Evolutionary conservation across 2,888 invertebrate species (phyloP), one percentile per base, ranked within the genome.

Genomic region (Agrotis ipsilon): DNA sequence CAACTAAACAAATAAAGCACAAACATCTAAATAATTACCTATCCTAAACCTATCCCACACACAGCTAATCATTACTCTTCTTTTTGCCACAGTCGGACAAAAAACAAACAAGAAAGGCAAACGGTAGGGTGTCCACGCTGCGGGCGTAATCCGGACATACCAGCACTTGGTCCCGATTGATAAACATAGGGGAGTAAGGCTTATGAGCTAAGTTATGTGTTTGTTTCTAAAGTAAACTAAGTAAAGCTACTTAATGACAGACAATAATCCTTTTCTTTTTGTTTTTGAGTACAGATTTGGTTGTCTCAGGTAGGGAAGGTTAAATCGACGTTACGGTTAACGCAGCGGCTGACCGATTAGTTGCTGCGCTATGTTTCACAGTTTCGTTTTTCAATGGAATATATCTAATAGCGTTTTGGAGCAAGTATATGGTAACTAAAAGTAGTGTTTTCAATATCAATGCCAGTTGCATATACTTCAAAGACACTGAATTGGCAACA

Each of bases 91-190:
- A 66, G 65, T 72, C 61, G 68, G 76, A 55, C 72, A 74, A 83
- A 82, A 82, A 80, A 79, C 77, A 82, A 79, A 82, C 75, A 73
- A 72, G 69, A 77, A 82, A 75, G 65, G 65, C 79, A 78, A 82
- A 83, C 71, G 61, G 75, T 81, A 80, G 86, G 81, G 82, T 73
- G 80, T 65, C 75, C 73, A 63, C 49, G 70, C 77, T 83, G 82
- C 84, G 72, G 82, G 79, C 74, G 65, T 80, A 83, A 81, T 78
- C 83, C 74, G 80, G 76, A 78, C 76, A 75, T 43, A 65, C 60
- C 73, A 19, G 72, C 77, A 72, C 75, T 79, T 75, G 76, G 80
- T 77, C 72, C 75, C 73, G 59, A 74, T 68, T 67, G 81, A 75
- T 81, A 79, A 79, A 83, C 72, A 77, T 72, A 72, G 79, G 76